Base-by-base conservation (phyloP, 2,888 invertebrate species). In the Agonopterix alstromeriana region DNA sequence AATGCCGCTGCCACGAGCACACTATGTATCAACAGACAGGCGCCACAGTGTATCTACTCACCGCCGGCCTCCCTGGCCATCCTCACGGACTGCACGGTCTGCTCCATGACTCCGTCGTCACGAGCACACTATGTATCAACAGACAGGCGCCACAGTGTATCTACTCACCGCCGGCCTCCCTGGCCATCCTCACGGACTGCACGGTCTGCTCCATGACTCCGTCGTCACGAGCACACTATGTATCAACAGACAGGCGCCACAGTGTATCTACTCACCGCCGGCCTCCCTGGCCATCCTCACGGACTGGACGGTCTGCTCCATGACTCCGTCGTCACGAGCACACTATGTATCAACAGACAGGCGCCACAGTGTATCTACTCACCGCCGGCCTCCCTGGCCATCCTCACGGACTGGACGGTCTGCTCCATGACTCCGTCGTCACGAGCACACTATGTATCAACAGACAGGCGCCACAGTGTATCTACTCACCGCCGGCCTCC, bases 381-480 rank as follows among this genome's bases (percentile, higher is more conserved):
- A 93, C 93, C 94, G 55, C 92, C 86, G 0, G 96, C 94, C 60
- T 93, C 92, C 66, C 91, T 90, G 0, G 98, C 98, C 93, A 97
- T 94, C 58, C 92, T 79, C 35, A 99, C 94, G 35, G 97, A 97
- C 83, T 99, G 97, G 1, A 94, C 73, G 0, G 99, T 99, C 90
- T 99, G 99, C 50, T 97, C 95, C 97, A 98, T 99, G 42, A 99
- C 98, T 3, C 99, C 98, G 82, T 99, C 99, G 79, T 99, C 99
- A 99, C 98, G 48, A 99, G 86, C 51, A 98, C 47, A 98, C 96
- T 48, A 99, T 93, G 79, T 99, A 27, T 97, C 0, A 97, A 98
- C 10, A 2, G 35, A 7, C 10, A 38, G 10, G 10, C 4, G 44
- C 93, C 57, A 92, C 87, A 0, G 27, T 9, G 4, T 3, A 17